These are phyloP conservation scores for Tethya wilhelma DNA, from an alignment of 37 sponge, comb jelly and placozoan genomes.

Conservation along the genomic window DNA sequence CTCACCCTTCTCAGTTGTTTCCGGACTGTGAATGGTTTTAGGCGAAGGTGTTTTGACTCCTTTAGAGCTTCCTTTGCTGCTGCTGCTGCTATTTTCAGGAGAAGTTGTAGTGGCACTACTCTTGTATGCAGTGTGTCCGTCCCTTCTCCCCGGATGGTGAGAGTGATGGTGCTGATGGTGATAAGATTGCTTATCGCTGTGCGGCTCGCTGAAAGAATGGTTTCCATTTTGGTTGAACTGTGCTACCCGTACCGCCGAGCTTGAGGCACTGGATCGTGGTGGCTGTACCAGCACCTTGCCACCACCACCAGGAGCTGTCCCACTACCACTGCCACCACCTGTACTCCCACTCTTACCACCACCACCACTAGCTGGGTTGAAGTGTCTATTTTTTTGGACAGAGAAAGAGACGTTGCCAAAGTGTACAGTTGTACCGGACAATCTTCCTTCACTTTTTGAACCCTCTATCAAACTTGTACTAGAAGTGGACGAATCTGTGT, in stretches of 20 bases:
- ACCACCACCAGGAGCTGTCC: not conserved
- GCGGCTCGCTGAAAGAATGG: not conserved
- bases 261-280: not conserved
- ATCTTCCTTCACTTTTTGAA: not conserved
- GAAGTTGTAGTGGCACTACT: not conserved
- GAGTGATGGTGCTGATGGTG: not conserved
- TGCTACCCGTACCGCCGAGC: not conserved
- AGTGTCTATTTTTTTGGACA: not conserved
- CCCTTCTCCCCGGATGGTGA: not conserved
- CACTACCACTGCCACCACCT: not conserved
- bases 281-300: not conserved
- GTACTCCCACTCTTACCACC: not conserved
- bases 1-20: too few relatives aligned
- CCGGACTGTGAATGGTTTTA: too few relatives aligned
- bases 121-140: not conserved
- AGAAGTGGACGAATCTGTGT: not conserved
- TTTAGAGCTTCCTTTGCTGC: not conserved
- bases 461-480: not conserved
- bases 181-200: too few relatives aligned
- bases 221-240: not conserved
- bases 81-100: not conserved
- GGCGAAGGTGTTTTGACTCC: not conserved
- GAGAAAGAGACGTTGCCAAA: conserved; percentile 4
- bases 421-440: not conserved
- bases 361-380: not conserved